These are phyloP conservation scores for Pseudococcus longispinus DNA, from an alignment of 2,888 invertebrate species.

Conservation along the genomic window DNA sequence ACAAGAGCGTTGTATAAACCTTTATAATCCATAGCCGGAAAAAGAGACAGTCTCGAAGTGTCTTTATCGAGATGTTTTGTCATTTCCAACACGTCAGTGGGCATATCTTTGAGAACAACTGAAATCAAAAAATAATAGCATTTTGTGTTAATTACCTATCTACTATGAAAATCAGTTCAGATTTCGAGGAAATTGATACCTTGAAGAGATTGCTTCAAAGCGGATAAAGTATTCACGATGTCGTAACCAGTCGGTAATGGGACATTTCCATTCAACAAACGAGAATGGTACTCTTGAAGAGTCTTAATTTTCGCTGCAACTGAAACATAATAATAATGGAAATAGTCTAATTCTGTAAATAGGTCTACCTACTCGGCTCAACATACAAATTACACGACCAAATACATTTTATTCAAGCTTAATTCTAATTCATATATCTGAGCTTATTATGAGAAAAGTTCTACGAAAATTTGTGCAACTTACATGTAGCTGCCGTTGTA, in stretches of 20 bases:
- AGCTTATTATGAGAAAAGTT: too few relatives aligned
- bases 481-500: constrained; percentile 38
- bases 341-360: too few relatives aligned
- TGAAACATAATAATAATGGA: too few relatives aligned
- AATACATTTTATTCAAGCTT: too few relatives aligned
- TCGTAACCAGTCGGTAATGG: constrained; percentile 94
- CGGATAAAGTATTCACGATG: constrained; percentile 96
- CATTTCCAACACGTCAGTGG: constrained; percentile 89
- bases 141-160: not conserved
- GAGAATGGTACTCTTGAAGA: constrained; percentile 93
- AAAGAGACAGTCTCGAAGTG: constrained; percentile 83
- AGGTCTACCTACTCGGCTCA: too few relatives aligned
- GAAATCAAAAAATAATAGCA: not conserved
- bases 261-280: constrained; percentile 87
- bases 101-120: constrained; percentile 82
- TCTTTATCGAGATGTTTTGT: constrained; percentile 87
- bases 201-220: constrained; percentile 95
- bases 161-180: constrained; percentile 4
- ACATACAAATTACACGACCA: too few relatives aligned
- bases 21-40: constrained; percentile 96
- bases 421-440: not conserved
- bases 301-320: constrained; percentile 98
- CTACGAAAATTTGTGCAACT: not conserved
- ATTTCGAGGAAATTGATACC: constrained; percentile 67
- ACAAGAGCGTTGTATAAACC: constrained; percentile 91